Evolutionary conservation across 2,797 vertebrate genomes (phyloP).

Genomic region (Hoplostethus mediterraneus): DNA sequence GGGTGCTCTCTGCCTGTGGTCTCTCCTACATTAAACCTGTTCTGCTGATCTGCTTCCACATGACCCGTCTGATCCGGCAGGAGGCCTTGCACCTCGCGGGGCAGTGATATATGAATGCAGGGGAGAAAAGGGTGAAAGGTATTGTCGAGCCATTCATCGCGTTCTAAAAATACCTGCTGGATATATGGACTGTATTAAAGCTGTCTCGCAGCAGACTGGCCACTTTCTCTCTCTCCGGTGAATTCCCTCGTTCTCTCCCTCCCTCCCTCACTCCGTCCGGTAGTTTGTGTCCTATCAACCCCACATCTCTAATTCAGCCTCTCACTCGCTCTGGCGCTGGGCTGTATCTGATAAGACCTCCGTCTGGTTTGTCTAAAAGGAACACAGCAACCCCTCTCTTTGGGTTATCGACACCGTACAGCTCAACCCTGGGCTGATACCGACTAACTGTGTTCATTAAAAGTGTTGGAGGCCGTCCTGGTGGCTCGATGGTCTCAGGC

Average conservation of each 20-base stretch:
- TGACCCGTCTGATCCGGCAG: no score
- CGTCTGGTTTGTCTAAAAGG: conserved; percentile 32
- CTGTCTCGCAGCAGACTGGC: not conserved
- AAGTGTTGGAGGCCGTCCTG: no score
- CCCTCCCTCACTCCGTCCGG: not conserved
- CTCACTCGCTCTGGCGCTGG: conserved; percentile 17
- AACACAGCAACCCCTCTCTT: conserved; percentile 16
- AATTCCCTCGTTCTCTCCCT: not conserved
- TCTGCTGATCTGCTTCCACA: not conserved
- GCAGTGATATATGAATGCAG: not conserved
- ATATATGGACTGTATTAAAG: not conserved
- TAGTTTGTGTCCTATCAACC: conserved; percentile 2
- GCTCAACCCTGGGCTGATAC: not conserved
- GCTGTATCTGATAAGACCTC: conserved; percentile 32
- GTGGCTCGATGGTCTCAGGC: no score
- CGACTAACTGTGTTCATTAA: no score
- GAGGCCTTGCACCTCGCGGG: no score
- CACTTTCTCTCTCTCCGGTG: not conserved
- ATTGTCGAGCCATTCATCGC: not conserved
- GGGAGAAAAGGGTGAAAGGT: not conserved
- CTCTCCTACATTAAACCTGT: not conserved
- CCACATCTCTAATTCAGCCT: conserved; percentile 53
- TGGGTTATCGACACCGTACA: conserved; percentile 11
- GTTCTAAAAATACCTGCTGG: conserved; percentile 6
- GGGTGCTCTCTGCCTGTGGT: not conserved